phyloP scores from a whole-genome alignment of 35 echinoderm and acorn worm genomes.

The Lytechinus variegatus region DNA sequence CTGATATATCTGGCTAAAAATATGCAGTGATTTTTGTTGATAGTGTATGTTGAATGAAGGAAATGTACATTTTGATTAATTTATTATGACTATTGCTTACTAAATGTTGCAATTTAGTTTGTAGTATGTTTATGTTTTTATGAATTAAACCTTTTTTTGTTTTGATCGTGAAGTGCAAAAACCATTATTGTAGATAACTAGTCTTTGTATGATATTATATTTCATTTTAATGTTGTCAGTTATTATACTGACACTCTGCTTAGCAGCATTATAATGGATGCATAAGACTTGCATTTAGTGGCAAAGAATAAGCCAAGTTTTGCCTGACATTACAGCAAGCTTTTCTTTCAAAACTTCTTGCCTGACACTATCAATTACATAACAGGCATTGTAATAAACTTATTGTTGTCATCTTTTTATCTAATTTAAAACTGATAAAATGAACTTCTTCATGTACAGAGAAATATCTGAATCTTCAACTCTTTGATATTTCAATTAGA shows the following conservation, averaged over 20 bases:
- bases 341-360: neutral
- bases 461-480: neutral
- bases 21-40: neutral
- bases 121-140: neutral
- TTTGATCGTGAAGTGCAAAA: conserved; percentile 11
- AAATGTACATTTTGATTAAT: neutral
- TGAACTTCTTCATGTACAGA: neutral
- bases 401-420: neutral
- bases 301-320: neutral
- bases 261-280: neutral
- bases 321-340: neutral
- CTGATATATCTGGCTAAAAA: neutral
- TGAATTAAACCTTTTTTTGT: neutral
- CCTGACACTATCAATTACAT: neutral
- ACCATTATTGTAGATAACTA: neutral
- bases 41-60: neutral
- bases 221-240: neutral
- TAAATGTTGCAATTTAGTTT: neutral
- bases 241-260: neutral
- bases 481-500: neutral
- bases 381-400: neutral
- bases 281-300: neutral
- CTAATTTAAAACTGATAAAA: neutral
- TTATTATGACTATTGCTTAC: neutral
- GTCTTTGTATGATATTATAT: neutral